Percentiles rank a stretch among this genome's conserved stretches.
These are phyloP conservation scores for Escarpia spicata DNA, from an alignment of 2,888 invertebrate species.

Conservation along the genomic window DNA sequence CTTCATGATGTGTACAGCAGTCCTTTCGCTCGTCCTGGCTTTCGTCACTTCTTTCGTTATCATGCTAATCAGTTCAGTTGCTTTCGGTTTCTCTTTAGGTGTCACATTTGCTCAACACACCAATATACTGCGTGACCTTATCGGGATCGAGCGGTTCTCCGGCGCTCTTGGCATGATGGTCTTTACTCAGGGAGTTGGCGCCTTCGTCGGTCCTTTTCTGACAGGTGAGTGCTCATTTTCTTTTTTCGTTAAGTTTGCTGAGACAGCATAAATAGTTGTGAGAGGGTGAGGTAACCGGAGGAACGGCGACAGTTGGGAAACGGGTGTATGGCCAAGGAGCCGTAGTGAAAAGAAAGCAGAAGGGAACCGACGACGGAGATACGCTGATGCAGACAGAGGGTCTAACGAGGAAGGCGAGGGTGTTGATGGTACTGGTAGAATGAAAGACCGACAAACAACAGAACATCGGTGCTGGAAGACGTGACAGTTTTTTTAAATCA, in stretches of 20 bases:
- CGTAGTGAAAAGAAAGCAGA: too few species aligned
- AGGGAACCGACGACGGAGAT: too few species aligned
- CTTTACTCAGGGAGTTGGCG: constrained; percentile 52
- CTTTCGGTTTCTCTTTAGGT: not conserved
- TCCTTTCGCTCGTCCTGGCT: not conserved
- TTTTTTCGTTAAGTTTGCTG: not conserved
- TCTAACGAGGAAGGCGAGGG: too few species aligned
- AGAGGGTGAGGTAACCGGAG: too few species aligned
- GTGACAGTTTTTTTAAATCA: too few species aligned
- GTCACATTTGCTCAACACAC: constrained; percentile 17
- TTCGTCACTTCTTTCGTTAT: not conserved
- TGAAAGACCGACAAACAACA: too few species aligned
- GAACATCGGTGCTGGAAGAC: too few species aligned
- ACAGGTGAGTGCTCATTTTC: constrained; percentile 43
- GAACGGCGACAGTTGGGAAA: too few species aligned
- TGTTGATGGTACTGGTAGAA: too few species aligned
- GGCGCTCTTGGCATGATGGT: constrained; percentile 51
- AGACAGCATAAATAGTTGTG: not conserved
- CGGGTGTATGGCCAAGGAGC: too few species aligned
- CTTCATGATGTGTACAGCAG: not conserved
- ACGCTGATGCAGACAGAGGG: too few species aligned
- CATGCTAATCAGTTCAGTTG: not conserved
- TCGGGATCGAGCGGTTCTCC: constrained; percentile 49
- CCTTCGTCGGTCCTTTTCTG: constrained; percentile 51
- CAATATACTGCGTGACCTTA: constrained; percentile 41